These are phyloP conservation scores for Lochmaea crataegi DNA, from an alignment of 2,888 invertebrate species.

Conservation along the genomic window DNA sequence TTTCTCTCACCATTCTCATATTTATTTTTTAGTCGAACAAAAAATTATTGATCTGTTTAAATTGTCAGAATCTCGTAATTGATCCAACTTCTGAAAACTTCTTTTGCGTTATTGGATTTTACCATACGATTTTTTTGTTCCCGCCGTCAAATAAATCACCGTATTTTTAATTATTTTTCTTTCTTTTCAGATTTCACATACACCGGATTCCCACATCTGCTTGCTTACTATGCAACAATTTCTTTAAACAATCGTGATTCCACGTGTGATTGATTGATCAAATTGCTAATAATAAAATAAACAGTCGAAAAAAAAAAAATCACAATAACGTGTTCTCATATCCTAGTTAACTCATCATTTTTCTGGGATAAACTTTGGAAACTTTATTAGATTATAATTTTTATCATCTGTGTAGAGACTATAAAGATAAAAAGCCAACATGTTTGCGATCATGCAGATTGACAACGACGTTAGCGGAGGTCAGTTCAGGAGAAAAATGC, in stretches of 20 bases:
- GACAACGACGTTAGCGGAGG: slow-evolving; percentile 87
- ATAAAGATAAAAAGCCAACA: slow-evolving; percentile 67
- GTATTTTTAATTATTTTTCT: neutral
- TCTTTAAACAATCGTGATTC: slow-evolving; percentile 23
- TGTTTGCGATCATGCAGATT: slow-evolving; percentile 92
- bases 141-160: neutral
- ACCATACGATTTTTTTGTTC: neutral
- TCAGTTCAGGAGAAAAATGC: slow-evolving; percentile 89
- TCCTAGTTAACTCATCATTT: slow-evolving; percentile 35
- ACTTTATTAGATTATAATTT: slow-evolving; percentile 18
- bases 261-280: slow-evolving; percentile 23
- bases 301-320: slow-evolving; percentile 12
- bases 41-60: too few relatives aligned
- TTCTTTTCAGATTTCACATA: slow-evolving; percentile 13
- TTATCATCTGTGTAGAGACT: slow-evolving; percentile 8
- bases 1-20: too few relatives aligned
- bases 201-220: slow-evolving; percentile 13
- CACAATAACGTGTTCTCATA: slow-evolving; percentile 31
- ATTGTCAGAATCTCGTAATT: neutral
- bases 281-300: slow-evolving; percentile 32
- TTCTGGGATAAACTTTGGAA: slow-evolving; percentile 28
- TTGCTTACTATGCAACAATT: slow-evolving; percentile 21
- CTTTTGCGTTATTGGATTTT: neutral
- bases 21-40: too few relatives aligned
- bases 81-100: neutral